These are phyloP conservation scores for Eucera pruinosa DNA, from an alignment of 2,888 invertebrate species.

Conservation along the genomic window DNA sequence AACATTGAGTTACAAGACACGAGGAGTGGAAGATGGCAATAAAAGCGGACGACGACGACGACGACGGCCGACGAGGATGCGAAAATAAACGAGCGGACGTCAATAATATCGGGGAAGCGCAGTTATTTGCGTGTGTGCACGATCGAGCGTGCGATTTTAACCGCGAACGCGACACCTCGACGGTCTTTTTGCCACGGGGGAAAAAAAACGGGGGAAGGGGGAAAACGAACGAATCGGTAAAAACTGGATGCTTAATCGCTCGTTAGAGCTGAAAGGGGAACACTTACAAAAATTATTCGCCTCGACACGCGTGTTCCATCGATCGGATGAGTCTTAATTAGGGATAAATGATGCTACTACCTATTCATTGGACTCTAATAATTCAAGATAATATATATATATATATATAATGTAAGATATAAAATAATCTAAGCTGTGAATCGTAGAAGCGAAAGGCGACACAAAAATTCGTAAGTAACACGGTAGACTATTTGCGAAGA, in stretches of 20 bases:
- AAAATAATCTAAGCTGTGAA: too few relatives aligned
- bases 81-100: slow-evolving; percentile 30
- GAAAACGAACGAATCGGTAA: too few relatives aligned
- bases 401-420: too few relatives aligned
- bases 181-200: not conserved
- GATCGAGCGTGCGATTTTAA: slow-evolving; percentile 17
- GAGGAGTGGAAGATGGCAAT: slow-evolving; percentile 4
- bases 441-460: too few relatives aligned
- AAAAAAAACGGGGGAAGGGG: not conserved
- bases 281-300: not conserved
- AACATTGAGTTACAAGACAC: not conserved
- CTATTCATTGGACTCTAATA: not conserved
- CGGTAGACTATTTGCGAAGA: too few relatives aligned
- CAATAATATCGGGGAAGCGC: slow-evolving; percentile 28
- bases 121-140: slow-evolving; percentile 29
- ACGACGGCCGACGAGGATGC: slow-evolving; percentile 11
- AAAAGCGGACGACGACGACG: too few relatives aligned
- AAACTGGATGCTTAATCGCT: slow-evolving; percentile 1
- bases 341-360: not conserved
- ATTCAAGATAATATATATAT: too few relatives aligned
- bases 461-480: too few relatives aligned
- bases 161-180: slow-evolving; percentile 5
- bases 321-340: not conserved
- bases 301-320: not conserved
- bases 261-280: not conserved